phyloP scores from a whole-genome alignment of 2,113 vertebrate genomes.

The Dasypus novemcinctus region DNA sequence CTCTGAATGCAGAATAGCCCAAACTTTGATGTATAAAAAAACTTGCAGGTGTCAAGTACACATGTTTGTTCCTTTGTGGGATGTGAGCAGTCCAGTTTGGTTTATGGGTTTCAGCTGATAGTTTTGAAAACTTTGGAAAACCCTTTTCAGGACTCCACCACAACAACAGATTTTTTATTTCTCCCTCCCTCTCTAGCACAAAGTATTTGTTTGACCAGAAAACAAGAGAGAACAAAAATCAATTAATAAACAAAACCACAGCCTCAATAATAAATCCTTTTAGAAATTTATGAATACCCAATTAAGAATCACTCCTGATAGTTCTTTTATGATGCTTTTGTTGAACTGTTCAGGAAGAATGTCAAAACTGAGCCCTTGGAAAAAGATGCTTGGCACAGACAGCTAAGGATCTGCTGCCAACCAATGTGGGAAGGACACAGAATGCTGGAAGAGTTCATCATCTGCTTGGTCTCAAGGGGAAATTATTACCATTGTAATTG shows the following conservation, averaged over 20 bases:
- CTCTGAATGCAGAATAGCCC: neutral
- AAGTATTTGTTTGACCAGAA: constrained; percentile 31
- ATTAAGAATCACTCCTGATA: constrained; percentile 50
- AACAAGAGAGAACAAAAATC: constrained; percentile 49
- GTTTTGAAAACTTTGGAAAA: constrained; percentile 48
- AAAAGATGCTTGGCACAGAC: constrained; percentile 47
- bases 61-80: neutral
- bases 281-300: constrained; percentile 60
- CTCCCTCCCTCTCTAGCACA: neutral
- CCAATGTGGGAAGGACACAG: neutral
- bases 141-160: neutral
- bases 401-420: neutral
- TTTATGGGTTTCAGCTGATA: constrained; percentile 38
- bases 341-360: constrained; percentile 51
- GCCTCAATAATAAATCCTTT: constrained; percentile 43
- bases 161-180: neutral
- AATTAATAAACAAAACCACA: constrained; percentile 56
- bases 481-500: constrained; percentile 67
- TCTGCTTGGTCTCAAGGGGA: constrained; percentile 54
- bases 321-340: constrained; percentile 63
- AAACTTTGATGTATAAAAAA: constrained; percentile 13
- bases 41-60: neutral
- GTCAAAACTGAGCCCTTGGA: constrained; percentile 49
- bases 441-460: constrained; percentile 28
- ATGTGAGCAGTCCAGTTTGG: neutral